Base-by-base conservation (phyloP, 30 jellyfish, hydroid and myxozoan genomes). In the Aurelia sp. region DNA sequence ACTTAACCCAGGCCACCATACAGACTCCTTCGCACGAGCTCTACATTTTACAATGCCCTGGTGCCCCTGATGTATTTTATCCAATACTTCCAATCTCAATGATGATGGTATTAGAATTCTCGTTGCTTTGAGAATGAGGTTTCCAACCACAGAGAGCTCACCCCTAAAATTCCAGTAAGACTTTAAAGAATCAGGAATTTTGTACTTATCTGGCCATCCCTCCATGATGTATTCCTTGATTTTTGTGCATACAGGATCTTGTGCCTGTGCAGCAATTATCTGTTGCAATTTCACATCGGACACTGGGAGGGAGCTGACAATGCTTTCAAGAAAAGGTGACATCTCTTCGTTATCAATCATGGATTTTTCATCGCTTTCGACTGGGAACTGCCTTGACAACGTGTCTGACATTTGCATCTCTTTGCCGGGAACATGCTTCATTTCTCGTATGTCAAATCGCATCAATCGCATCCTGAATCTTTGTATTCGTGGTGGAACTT, bases 21-120 rank as follows among this genome's bases (percentile, higher is more conserved):
- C 63, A n/a, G 82, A 71, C 68, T 71, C 10, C 30, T 71, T 71
- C 24, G 82, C 82, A 71, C 82, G 66, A 12, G 67, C 82, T 71
- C 82, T 71, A 35, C 82, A 71, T 71, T 71, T 71, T 18, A 71
- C 68, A 21, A 35, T 71, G 82, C 82, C 82, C 67, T 71, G 82
- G 19, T 71, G 5, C 66, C 82, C 82, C 31, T 71, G 70, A 60
- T 71, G 82, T 21, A 71, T 71, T 71, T 71, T 71, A n/a, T 71
- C 70, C 27, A 71, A 71, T 71, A 71, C 82, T 13, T 21, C 82
- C 15, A 35, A 27, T 20, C 68, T 71, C 82, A 71, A 35, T 71
- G 82, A 71, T n/a, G 82, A 40, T 35, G 82, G 66, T 21, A 71
- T 24, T 1, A 71, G 82, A 71, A 71, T 71, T 71, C 82, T 71